Conservation (phyloP, 2,797 vertebrate species). For the Glyptemys insculpta region DNA sequence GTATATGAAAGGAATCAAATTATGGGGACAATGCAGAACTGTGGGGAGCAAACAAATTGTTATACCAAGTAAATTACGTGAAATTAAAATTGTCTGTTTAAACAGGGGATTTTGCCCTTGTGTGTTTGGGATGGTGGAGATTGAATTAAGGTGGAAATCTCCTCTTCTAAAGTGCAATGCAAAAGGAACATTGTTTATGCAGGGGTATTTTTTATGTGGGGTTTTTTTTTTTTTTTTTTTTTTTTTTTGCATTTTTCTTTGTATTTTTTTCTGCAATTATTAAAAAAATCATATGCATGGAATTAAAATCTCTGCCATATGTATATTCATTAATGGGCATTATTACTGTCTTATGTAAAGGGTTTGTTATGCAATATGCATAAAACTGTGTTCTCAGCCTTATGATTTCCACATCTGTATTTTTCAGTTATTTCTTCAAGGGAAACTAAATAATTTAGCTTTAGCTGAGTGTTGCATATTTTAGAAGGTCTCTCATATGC, state of each 20-base stretch:
- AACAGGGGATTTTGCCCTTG: slow-evolving; percentile 66
- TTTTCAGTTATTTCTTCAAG: slow-evolving; percentile 80
- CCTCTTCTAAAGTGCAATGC: slow-evolving; percentile 88
- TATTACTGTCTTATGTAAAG: slow-evolving; percentile 90
- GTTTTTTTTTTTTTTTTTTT: slow-evolving; percentile 62
- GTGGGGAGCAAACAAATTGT: slow-evolving; percentile 57
- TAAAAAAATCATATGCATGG: slow-evolving; percentile 90
- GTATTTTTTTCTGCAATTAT: slow-evolving; percentile 85
- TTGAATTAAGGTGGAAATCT: slow-evolving; percentile 60
- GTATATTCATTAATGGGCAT: slow-evolving; percentile 94
- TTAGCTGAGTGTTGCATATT: slow-evolving; percentile 65
- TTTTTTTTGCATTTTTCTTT: slow-evolving; percentile 81
- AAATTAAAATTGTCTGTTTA: background rate
- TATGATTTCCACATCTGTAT: slow-evolving; percentile 83
- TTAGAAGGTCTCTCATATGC: background rate
- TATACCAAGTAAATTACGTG: background rate
- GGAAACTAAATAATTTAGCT: slow-evolving; percentile 74
- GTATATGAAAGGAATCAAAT: slow-evolving; percentile 45
- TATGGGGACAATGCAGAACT: slow-evolving; percentile 46
- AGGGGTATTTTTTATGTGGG: slow-evolving; percentile 73
- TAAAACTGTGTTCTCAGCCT: slow-evolving; percentile 79
- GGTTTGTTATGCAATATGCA: slow-evolving; percentile 89
- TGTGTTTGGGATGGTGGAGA: slow-evolving; percentile 68
- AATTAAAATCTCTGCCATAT: slow-evolving; percentile 88
- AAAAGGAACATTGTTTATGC: slow-evolving; percentile 90